Evolutionary conservation across 2,888 invertebrate genomes (phyloP), one percentile per base, ranked within the genome.

Genomic region (Drepana falcataria): DNA sequence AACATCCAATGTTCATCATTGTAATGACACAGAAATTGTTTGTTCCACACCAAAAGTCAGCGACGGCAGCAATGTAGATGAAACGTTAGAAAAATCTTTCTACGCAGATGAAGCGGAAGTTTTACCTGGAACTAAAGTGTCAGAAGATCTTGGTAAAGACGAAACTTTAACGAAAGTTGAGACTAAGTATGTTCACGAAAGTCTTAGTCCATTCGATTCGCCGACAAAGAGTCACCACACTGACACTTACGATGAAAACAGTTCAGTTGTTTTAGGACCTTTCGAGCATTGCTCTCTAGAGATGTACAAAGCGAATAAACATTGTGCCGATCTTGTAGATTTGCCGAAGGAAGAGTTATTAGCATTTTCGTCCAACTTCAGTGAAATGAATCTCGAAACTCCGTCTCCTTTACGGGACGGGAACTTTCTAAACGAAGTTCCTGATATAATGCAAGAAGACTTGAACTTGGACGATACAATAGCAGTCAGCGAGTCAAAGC

Each of bases 211-310:
- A 2, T 85, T 85, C 56, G 91, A 90, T 62, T 91, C 90, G 40
- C 89, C 89, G 0, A 85, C 89, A 2, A 88, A 87, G 73, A 88
- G 87, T 56, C 87, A 83, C 57, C 91, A 79, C 53, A 91, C 81
- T 4, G 91, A 91, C 52, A 91, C 91, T 0, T 89, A 84, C 59
- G 87, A 90, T 51, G 89, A 89, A 69, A 87, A 91, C 68, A 89
- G 91, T 56, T 91, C 91, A n/a, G 92, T 93, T 3, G 92, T 93
- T 7, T 65, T 93, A 47, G 93, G 93, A 1, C 91, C 93, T 0
- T 92, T 92, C 63, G 93, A 93, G 61, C 92, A 92, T 65, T 92
- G 90, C 64, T 84, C 91, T 0, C 72, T 92, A 47, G 92, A 93
- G 57, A 76, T 88, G 44, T 92, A 87, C 68, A 92, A 89, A 66